These are phyloP conservation scores for Plotosus lineatus DNA, from an alignment of 2,113 vertebrate genomes.

Conservation along the genomic window DNA sequence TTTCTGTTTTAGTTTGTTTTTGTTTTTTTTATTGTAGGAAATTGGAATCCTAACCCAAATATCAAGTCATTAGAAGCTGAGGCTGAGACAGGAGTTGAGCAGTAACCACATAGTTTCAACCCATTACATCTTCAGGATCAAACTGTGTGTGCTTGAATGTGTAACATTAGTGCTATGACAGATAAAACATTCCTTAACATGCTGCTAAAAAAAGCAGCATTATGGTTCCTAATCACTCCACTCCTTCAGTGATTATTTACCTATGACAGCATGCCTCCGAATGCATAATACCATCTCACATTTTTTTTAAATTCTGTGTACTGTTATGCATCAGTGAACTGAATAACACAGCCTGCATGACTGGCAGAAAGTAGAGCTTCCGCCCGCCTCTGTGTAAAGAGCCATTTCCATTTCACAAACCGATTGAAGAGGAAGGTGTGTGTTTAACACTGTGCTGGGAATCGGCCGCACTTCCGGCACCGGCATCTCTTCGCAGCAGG, in stretches of 20 bases:
- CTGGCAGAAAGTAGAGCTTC: neutral
- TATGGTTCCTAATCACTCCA: too few species aligned
- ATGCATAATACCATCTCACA: neutral
- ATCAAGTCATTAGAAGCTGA: too few species aligned
- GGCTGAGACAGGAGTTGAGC: too few species aligned
- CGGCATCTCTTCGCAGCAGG: constrained; percentile 22
- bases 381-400: constrained; percentile 5
- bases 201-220: neutral
- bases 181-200: neutral
- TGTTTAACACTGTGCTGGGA: constrained; percentile 5
- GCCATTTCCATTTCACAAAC: constrained; percentile 6
- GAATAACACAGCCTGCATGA: neutral
- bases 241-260: neutral
- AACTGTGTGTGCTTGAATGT: neutral
- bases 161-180: neutral
- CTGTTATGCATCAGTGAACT: neutral
- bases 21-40: too few species aligned
- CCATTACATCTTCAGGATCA: neutral
- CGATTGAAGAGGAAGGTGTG: constrained; percentile 8
- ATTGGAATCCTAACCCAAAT: too few species aligned
- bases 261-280: neutral
- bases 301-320: neutral
- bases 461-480: constrained; percentile 29
- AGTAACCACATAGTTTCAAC: too few species aligned
- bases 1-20: too few species aligned